Evolutionary conservation across 2,888 invertebrate genomes (phyloP), one percentile per base, ranked within the genome.

Genomic region (Oscheius myriophilus): DNA sequence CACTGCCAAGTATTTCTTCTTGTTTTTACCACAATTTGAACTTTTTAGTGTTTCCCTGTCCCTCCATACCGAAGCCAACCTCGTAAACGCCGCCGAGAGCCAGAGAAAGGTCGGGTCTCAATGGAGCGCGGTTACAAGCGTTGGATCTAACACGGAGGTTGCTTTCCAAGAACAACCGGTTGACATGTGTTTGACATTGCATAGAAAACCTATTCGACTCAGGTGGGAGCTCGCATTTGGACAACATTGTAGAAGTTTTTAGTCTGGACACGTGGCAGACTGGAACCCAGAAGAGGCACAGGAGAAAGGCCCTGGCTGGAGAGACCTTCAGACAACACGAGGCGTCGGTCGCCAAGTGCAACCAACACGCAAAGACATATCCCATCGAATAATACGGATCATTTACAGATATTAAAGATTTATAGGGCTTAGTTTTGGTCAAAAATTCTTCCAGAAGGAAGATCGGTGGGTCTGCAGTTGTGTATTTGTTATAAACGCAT

Each of bases 1-100:
- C 21, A 62, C 72, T 7, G 75, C 71, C 12, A 76, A 69, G 79
- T 79, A 39, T 68, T 71, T 67, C 2, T n/a, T 4, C 18, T 45
- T 23, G 14, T 14, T 9, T 3, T 16, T 14, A 33, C 4, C 25
- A 55, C 33, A 39, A 7, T 33, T 46, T 46, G 11, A 9, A 25
- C 45, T 25, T 59, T 70, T 51, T 58, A 76, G 76, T 46, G 59
- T 65, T 1, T 76, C 76, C 12, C 67, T 62, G 3, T 64, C 73
- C 7, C 52, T 76, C 26, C 52, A 61, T 18, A 33, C 67, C 3
- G 43, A 69, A 3, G 76, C 67, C 1, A 64, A 69, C 11, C 65
- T 76, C 1, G 23, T 39, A 1, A 52, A 71, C 25, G 21, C 64
- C 14, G 52, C 41, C 6, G 39, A 66, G n/a, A 58, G 51, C n/a